A percentile compares a stretch with the other conserved stretches of the same genome.
These are phyloP conservation scores for Drosophila tripunctata DNA, from an alignment of 2,888 invertebrate species.

Conservation along the genomic window DNA sequence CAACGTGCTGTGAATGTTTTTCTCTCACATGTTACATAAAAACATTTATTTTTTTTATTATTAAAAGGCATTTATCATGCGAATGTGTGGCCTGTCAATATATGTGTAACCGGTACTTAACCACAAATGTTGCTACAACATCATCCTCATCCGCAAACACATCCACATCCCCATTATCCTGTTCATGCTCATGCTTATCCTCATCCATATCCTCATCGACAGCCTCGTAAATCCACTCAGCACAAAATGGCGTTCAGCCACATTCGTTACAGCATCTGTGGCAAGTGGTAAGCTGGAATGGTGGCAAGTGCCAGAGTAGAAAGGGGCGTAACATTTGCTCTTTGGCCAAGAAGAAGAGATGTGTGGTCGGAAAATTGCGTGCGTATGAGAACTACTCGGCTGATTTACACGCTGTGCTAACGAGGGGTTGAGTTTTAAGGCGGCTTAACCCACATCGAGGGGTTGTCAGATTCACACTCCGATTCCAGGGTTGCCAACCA, in stretches of 20 bases:
- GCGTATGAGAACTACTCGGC: constrained; percentile 56
- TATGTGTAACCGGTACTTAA: constrained; percentile 67
- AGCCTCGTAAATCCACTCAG: constrained; percentile 70
- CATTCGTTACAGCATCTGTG: constrained; percentile 70
- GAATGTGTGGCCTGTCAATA: constrained; percentile 61
- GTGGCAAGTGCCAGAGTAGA: constrained; percentile 28
- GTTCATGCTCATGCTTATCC: constrained; percentile 23
- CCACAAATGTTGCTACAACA: constrained; percentile 75
- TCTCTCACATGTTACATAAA: constrained; percentile 32
- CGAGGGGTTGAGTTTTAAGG: constrained; percentile 70
- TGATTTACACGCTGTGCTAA: constrained; percentile 76
- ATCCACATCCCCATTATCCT: constrained; percentile 26
- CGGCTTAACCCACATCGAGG: constrained; percentile 6
- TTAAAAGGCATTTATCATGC: constrained; percentile 78
- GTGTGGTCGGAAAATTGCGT: constrained; percentile 55
- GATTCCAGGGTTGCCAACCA: constrained; percentile 33
- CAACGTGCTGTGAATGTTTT: constrained; percentile 1
- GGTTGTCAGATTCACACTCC: constrained; percentile 28
- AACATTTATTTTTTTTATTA: constrained; percentile 61
- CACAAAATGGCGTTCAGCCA: constrained; percentile 69
- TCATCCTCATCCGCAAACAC: background rate
- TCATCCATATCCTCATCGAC: constrained; percentile 24
- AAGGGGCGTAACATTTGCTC: constrained; percentile 49
- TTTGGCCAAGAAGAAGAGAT: constrained; percentile 6
- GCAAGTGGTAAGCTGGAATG: constrained; percentile 49